Percentiles rank a stretch among this genome's conserved stretches.
Evolutionary conservation across 2,797 vertebrate species (phyloP).

Genomic region (Lithobates sylvaticus): DNA sequence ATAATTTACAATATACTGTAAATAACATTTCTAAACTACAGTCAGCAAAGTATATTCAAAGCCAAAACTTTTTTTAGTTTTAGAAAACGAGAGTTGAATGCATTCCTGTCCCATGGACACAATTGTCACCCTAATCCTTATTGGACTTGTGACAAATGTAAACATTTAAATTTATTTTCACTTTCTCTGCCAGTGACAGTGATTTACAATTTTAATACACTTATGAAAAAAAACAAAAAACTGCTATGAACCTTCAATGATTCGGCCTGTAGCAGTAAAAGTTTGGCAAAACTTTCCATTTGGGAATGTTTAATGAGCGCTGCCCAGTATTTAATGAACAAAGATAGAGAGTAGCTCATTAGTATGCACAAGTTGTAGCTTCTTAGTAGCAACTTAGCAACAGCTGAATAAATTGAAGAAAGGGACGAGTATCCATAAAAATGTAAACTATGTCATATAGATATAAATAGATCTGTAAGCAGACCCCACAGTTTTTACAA

Average conservation of each 20-base stretch:
- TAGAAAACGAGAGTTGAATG: too few relatives aligned
- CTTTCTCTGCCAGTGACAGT: background rate
- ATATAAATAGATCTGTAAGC: background rate
- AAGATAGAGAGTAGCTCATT: slow-evolving; percentile 39
- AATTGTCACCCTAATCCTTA: too few relatives aligned
- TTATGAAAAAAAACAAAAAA: background rate
- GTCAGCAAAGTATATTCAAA: too few relatives aligned
- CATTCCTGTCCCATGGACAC: too few relatives aligned
- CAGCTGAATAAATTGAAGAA: slow-evolving; percentile 15
- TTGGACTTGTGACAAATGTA: too few relatives aligned
- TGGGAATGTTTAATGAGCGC: slow-evolving; percentile 41
- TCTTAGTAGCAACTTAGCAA: slow-evolving; percentile 32
- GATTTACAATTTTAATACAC: background rate
- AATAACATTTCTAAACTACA: too few relatives aligned
- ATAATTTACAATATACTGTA: too few relatives aligned
- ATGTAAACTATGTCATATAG: background rate
- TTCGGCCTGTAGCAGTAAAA: slow-evolving; percentile 6
- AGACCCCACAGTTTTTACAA: background rate
- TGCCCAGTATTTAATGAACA: slow-evolving; percentile 47
- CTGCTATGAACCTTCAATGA: background rate
- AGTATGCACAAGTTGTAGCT: slow-evolving; percentile 31
- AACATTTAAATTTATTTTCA: too few relatives aligned
- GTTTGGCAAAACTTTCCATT: slow-evolving; percentile 21
- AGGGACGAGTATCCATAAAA: slow-evolving; percentile 2
- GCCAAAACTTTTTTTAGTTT: too few relatives aligned